Conservation (phyloP, 2,113 vertebrate genomes). For the Serinus canaria region DNA sequence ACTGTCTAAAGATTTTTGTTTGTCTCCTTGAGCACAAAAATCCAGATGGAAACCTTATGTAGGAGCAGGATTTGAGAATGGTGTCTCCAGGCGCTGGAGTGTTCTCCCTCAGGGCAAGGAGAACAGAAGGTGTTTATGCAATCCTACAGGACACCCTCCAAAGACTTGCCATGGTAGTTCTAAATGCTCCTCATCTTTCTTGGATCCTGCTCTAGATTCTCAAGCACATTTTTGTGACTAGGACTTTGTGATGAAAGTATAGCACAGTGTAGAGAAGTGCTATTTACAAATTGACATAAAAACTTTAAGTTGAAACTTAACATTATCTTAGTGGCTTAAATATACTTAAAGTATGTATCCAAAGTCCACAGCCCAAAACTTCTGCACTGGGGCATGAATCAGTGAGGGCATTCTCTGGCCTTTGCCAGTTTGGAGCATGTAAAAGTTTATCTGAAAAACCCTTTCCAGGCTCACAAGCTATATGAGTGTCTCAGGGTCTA, state of each 20-base stretch:
- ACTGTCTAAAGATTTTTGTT: background rate
- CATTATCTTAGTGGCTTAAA: background rate
- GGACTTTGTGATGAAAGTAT: background rate
- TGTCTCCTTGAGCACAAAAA: background rate
- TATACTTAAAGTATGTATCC: background rate
- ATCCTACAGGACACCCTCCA: background rate
- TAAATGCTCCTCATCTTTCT: background rate
- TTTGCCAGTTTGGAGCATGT: background rate
- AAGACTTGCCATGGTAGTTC: background rate
- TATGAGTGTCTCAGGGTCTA: background rate
- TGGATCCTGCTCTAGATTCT: background rate
- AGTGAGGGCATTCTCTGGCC: background rate
- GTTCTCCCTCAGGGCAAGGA: background rate
- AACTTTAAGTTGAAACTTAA: background rate
- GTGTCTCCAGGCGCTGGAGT: background rate
- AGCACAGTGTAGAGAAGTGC: background rate
- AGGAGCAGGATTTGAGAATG: background rate
- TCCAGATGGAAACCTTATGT: background rate
- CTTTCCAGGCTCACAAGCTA: background rate
- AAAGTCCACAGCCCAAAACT: background rate
- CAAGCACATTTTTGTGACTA: background rate
- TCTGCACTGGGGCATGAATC: background rate
- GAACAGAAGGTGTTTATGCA: background rate
- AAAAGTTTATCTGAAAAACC: background rate
- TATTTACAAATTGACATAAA: background rate